Conservation (phyloP, 2,113 vertebrate species). For the Jacana jacana region DNA sequence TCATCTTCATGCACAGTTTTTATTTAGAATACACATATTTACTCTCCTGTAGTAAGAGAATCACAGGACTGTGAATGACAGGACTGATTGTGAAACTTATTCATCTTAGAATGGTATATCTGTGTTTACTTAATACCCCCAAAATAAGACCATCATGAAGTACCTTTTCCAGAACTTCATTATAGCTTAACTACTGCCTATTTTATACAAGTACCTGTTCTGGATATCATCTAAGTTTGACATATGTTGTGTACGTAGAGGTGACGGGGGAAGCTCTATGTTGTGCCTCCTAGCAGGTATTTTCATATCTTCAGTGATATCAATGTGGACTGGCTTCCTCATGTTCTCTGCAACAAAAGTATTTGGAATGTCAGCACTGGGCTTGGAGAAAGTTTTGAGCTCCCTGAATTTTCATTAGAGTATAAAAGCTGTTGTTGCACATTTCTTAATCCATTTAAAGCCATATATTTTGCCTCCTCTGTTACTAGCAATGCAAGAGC, state of each 20-base stretch:
- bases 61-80: background rate
- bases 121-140: background rate
- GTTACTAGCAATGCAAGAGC: background rate
- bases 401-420: background rate
- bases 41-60: background rate
- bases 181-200: background rate
- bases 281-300: conserved; percentile 52
- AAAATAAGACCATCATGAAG: background rate
- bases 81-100: background rate
- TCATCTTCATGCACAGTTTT: background rate
- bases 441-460: background rate
- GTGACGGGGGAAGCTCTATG: conserved; percentile 83
- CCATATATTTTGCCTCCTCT: background rate
- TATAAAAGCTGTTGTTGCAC: background rate
- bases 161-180: background rate
- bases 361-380: background rate
- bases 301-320: conserved; percentile 64
- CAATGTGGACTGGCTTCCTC: conserved; percentile 73
- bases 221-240: conserved; percentile 76
- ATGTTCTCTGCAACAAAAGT: conserved; percentile 57
- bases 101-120: background rate
- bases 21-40: background rate
- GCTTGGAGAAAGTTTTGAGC: background rate
- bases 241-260: conserved; percentile 70
- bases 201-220: conserved; percentile 71